Base-by-base conservation (phyloP, 2,888 invertebrate genomes). In the Lasius fuliginosus region DNA sequence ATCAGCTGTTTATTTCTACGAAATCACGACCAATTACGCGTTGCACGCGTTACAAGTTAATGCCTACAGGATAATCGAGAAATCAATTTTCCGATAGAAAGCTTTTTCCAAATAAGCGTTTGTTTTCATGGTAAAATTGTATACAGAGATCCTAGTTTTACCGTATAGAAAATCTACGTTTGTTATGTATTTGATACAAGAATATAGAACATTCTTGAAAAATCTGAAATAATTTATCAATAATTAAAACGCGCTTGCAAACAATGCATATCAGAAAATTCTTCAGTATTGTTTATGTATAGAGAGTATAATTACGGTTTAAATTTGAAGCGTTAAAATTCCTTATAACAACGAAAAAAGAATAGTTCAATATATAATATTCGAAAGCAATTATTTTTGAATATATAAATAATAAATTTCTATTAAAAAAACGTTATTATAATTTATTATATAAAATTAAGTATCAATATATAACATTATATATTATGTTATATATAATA, bases 41-140 rank as follows among this genome's bases (percentile, higher is more conserved):
- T 67, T 53, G 3, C 18, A 65, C 18, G 18, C 36, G 15, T 67
- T 68, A 76, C 67, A 30, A 67, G 4, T 36, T 67, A 12, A 53
- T 67, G 12, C 27, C 15, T 33, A 36, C 18, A 36, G 11, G 12
- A 27, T 49, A 49, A 42, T 42, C 8, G 36, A 65, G 23, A 76
- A 67, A 49, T 36, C 49, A 27, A 23, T 4, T 64, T 49, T 49
- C 18, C 18, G 15, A 33, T 6, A 23, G 9, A 15, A 49, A 49
- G 11, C 27, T 49, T 76, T 74, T 65, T 33, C n/a, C 53, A 68
- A 5, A 49, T 42, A 46, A 12, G 8, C 5, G 1, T 42, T 76
- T 27, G 46, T 53, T 53, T 49, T 18, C 49, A 1, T 65, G 30
- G 9, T 46, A 9, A 75, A 65, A 33, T 75, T 64, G 3, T 6